Percentiles rank a stretch among this genome's conserved stretches.
Conservation (phyloP, 2,888 invertebrate species). For the Rhagophthalmus giganteus region DNA sequence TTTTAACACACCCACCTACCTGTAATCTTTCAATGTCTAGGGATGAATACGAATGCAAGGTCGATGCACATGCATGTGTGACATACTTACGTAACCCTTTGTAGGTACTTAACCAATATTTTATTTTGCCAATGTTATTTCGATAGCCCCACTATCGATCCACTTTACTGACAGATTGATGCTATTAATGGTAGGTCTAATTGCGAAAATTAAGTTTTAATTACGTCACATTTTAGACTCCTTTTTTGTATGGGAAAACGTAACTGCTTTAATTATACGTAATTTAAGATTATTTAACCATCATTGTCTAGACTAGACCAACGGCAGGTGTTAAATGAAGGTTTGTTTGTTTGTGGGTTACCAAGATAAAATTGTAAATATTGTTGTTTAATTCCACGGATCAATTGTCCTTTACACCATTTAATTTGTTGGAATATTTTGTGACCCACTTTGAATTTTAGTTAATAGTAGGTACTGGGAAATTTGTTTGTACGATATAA, state of each 20-base stretch:
- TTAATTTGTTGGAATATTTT: slow-evolving; percentile 7
- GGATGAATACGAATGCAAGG: slow-evolving; percentile 43
- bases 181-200: background rate
- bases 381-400: slow-evolving; percentile 20
- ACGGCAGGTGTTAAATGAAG: slow-evolving; percentile 21
- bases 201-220: no score
- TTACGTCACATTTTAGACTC: no score
- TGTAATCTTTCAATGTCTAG: slow-evolving; percentile 42
- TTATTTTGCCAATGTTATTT: slow-evolving; percentile 20
- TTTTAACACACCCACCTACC: slow-evolving; percentile 35
- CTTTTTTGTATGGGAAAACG: no score
- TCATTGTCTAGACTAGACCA: slow-evolving; percentile 19
- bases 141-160: slow-evolving; percentile 8
- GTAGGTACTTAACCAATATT: slow-evolving; percentile 13
- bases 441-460: slow-evolving; percentile 12
- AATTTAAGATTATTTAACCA: background rate
- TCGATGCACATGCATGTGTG: slow-evolving; percentile 44
- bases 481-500: no score
- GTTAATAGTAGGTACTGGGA: no score
- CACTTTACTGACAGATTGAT: background rate
- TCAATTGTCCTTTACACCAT: slow-evolving; percentile 30
- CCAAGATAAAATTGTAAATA: slow-evolving; percentile 21
- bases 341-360: slow-evolving; percentile 22
- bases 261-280: no score
- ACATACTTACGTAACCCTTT: slow-evolving; percentile 43